Evolutionary conservation across 2,888 invertebrate species (phyloP), one percentile per base, ranked within the genome.

Genomic region (Lasioglossum morio): DNA sequence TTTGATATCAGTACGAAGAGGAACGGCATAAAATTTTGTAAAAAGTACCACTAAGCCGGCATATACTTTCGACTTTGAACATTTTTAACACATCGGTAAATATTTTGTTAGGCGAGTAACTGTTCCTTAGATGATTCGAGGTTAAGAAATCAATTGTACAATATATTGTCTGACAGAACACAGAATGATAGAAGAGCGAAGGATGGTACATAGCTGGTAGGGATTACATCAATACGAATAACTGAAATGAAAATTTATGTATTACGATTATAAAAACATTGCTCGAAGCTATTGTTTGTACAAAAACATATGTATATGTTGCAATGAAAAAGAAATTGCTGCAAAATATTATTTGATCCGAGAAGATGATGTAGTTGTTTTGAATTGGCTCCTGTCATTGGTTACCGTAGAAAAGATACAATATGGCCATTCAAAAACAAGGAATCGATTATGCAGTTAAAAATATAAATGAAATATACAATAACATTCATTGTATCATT

Each of bases 131-230:
- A 60, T 48, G 46, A 74, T 78, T 69, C 72, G 16, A 84, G 84
- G 84, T 84, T 84, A 84, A 34, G 83, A 74, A 53, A 77, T 60
- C 72, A 73, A 48, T 84, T 83, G 48, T 70, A 43, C 43, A 14
- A 43, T 43, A 37, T 63, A 43, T 63, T 19, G 57, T 34, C 4
- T 40, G 40, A 46, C n/a, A 60, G 37, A 48, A 12, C 40, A 46
- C n/a, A 60, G 37, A 48, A 12, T 34, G 40, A 37, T 30, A 48
- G 30, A 48, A 12, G 16, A 66, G 23, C 1, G 66, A 27, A 46
- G 4, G 12, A 73, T 82, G 46, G 46, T 37, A 37, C 37, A 37
- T 37, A 37, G 37, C 37, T 37, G 37, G 37, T 74, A 48, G 73
- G 73, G 57, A 73, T 84, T 69, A 48, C 27, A 72, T 40, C 14